Conservation (phyloP, 2,888 invertebrate species). For the Dynastes hyllus region DNA sequence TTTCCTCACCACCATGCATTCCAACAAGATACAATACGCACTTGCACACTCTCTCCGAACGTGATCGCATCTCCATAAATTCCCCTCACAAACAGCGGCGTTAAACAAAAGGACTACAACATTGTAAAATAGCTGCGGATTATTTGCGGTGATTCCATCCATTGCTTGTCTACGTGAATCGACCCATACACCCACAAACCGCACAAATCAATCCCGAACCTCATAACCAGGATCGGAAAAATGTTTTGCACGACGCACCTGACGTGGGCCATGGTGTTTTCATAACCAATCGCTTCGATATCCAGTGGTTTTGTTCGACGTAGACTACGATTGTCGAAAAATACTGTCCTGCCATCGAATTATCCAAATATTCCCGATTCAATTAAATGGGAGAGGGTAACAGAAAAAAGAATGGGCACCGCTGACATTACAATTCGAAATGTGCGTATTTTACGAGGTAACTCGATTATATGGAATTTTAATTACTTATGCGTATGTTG, state of each 20-base stretch:
- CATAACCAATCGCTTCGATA: neutral
- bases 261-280: neutral
- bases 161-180: slow-evolving; percentile 23
- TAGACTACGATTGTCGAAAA: neutral
- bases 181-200: neutral
- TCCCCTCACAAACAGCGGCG: slow-evolving; percentile 58
- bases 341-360: neutral
- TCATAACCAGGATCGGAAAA: neutral
- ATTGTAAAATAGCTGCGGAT: slow-evolving; percentile 60
- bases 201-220: slow-evolving; percentile 22
- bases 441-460: neutral
- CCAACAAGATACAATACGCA: too few relatives aligned
- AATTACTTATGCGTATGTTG: neutral
- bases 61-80: slow-evolving; percentile 59
- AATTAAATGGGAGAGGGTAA: neutral
- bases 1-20: too few relatives aligned
- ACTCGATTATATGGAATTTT: neutral
- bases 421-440: neutral
- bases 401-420: neutral
- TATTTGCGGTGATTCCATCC: slow-evolving; percentile 59
- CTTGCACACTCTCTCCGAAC: neutral
- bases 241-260: neutral
- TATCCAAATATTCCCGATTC: slow-evolving; percentile 18
- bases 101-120: slow-evolving; percentile 62
- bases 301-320: too few relatives aligned